A percentile compares a stretch with the other conserved stretches of the same genome.
These are phyloP conservation scores for Porites divaricata DNA, from an alignment of 92 coral and sea anemone genomes.

Conservation along the genomic window DNA sequence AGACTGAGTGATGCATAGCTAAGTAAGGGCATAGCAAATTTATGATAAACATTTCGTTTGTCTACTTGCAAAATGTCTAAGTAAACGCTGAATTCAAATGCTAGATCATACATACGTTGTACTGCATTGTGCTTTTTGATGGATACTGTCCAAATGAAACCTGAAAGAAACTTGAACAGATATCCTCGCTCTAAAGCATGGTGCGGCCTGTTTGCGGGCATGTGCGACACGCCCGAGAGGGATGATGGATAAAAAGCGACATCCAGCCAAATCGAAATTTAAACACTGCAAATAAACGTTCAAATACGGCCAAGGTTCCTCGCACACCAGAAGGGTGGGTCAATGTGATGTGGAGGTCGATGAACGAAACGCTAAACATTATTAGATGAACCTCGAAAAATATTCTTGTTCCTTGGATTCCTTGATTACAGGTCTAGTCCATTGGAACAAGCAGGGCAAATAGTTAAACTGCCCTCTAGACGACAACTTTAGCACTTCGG, in stretches of 20 bases:
- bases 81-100: too few species aligned
- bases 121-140: too few species aligned
- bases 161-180: not conserved
- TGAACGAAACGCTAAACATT: not conserved
- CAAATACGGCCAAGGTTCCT: not conserved
- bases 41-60: too few species aligned
- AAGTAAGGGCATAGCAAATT: too few species aligned
- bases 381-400: too few species aligned
- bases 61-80: too few species aligned
- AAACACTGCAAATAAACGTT: not conserved
- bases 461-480: constrained; percentile 49
- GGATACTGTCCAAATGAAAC: too few species aligned
- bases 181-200: not conserved
- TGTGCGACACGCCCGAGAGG: not conserved
- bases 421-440: constrained; percentile 32
- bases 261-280: not conserved
- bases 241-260: constrained; percentile 2
- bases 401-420: not conserved
- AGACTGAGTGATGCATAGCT: too few species aligned
- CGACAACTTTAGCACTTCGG: constrained; percentile 35
- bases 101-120: too few species aligned
- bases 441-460: constrained; percentile 60
- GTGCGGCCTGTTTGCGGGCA: not conserved
- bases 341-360: constrained; percentile 21
- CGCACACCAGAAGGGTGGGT: constrained; percentile 31